Evolutionary conservation across 2,113 vertebrate species (phyloP), one percentile per base, ranked within the genome.

Genomic region (Prietella phreatophila): DNA sequence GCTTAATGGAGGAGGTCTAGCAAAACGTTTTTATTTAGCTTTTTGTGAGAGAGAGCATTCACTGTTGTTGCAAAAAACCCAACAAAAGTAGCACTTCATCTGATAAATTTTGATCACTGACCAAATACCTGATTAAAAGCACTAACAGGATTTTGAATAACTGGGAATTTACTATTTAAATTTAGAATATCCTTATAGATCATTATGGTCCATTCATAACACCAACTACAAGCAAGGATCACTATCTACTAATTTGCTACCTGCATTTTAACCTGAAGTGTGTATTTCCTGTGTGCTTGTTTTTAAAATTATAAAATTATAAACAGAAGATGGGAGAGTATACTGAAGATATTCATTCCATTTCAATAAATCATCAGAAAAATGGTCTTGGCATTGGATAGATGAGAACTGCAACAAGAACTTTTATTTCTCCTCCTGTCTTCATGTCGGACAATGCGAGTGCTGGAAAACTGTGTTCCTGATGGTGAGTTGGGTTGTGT

Each of bases 321-420:
- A 91, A 93, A 92, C 90, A 91, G 61, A 75, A 82, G 82, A 85
- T 13, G 2, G 42, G 15, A 61, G 81, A 88, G 76, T 86, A 88
- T 61, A 86, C 27, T 85, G 5, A 58, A 55, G 76, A 88, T 69
- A 61, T 88, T 79, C 58, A 42, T 86, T 55, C 36, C 14, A 47
- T 71, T 81, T 75, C 88, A 63, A 27, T 27, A 8, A 27, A 63
- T 27, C 60, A 10, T 10, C 60, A 25, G 22, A 81, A 86, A 61
- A 76, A 78, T 80, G 75, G 42, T 4, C 36, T 75, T 42, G 3
- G 14, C 36, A 42, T 9, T 75, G 71, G 5, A 36, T 5, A 36
- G 69, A 71, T 71, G 14, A 17, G 17, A 71, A 4, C 69, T 36
- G 30, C 7, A 63, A 63, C 60, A 63, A 63, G 22, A 63, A 63